Evolutionary conservation across 2,888 invertebrate genomes (phyloP).

Genomic region (Strigamia transsilvanica): DNA sequence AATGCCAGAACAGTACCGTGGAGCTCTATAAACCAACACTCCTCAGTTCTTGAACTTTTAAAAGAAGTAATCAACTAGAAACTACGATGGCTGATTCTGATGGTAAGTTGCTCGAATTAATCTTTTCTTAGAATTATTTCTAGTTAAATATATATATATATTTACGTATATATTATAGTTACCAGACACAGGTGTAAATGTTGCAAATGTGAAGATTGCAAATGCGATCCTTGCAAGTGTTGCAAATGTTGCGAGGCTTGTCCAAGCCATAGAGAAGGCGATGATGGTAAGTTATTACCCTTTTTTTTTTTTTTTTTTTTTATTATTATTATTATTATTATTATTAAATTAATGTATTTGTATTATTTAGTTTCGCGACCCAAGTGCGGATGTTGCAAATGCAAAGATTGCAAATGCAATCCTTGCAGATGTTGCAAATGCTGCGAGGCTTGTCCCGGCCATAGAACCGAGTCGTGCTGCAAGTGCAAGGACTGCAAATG

Average conservation of each 20-base stretch:
- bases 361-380: neutral
- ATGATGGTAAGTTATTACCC: neutral
- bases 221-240: slow-evolving; percentile 18
- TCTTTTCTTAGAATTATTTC: neutral
- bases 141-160: neutral
- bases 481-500: slow-evolving; percentile 3
- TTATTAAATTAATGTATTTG: neutral
- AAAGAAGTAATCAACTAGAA: neutral
- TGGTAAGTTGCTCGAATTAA: neutral
- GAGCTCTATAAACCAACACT: neutral
- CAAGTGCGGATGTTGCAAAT: slow-evolving; percentile 16
- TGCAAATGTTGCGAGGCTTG: too few species aligned
- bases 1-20: neutral
- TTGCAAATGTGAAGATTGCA: neutral
- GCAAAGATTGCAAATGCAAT: neutral
- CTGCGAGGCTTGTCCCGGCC: neutral
- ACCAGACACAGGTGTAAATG: neutral
- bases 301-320: neutral
- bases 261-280: too few species aligned
- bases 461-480: neutral
- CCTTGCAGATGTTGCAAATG: slow-evolving; percentile 28
- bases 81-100: neutral
- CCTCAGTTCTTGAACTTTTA: neutral
- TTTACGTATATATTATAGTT: too few species aligned
- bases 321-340: too few species aligned